Base-by-base conservation (phyloP, 1,140 invertebrate species). In the Sinella curviseta region DNA sequence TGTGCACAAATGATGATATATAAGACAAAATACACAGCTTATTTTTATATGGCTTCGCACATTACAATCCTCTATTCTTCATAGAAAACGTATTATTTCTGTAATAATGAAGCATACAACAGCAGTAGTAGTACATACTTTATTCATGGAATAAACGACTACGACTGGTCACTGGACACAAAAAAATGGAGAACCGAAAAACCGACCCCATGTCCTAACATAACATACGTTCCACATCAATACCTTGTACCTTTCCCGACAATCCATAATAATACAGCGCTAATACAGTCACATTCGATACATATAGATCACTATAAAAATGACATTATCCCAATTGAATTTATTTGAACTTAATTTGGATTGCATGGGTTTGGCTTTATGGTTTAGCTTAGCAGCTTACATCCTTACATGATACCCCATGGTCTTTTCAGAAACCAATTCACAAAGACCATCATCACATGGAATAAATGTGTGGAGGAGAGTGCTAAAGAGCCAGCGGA, bases 141-240 rank as follows among this genome's bases (percentile, higher is more conserved):
- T 60, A 60, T 60, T 26, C 57, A 60, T 60, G 8, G 57, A 60
- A n/a, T 60, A 3, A 60, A 26, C 24, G 3, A 60, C 12, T 60
- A 26, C 24, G 3, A 60, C 12, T 60, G 57, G 57, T 60, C 57
- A 60, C 8, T 60, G 24, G 57, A 60, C 57, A 60, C 24, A 60
- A 60, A 60, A 48, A 26, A 60, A 4, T 60, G 57, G 57, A 48
- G 39, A 48, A 8, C 39, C 39, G 39, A 48, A 20, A n/a, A 48
- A 48, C 39, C 57, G 24, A 60, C 57, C 57, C 57, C 57, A 48
- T 48, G 57, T n/a, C 24, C 24, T 60, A 60, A 60, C 24, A 60
- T 26, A 60, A n/a, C 57, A 60, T 60, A 60, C 24, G 57, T 60
- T 60, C 57, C 57, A 60, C 57, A 60, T 60, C 57, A 60, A 60